Evolutionary conservation across 2,888 invertebrate species (phyloP), one percentile per base, ranked within the genome.

Genomic region (Pyrrhia umbra): DNA sequence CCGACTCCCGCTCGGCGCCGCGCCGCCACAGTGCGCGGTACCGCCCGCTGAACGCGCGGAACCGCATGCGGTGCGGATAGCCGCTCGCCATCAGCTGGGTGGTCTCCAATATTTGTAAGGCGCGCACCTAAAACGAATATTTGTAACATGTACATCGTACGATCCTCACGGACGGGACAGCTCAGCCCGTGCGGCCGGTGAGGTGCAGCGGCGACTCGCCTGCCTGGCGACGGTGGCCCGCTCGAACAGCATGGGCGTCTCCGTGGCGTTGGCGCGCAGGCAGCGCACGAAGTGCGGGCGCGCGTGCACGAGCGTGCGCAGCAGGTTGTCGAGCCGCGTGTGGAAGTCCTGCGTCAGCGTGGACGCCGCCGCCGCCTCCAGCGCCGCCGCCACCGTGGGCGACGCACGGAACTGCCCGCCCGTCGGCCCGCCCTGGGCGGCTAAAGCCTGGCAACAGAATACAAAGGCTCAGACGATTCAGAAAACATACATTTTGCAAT

Each of bases 291-390:
- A 99, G 93, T 99, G 99, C 13, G 99, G 98, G 55, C 98, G 96
- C 55, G 99, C 98, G 93, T 98, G 98, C 57, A 98, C 98, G 59
- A 99, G 94, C 54, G 98, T 98, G 81, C 98, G 96, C 84, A 99
- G 94, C 82, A 99, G 95, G 94, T 98, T 98, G 93, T 99, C 98
- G 73, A 99, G 96, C 40, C 98, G 96, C 68, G 98, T 98, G 93
- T 99, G 98, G 91, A 99, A 99, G 95, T 99, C 99, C 95, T 98
- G 98, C 59, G 98, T 98, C 66, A 99, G 95, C 30, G 98, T 98
- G 46, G 98, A 97, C 61, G 98, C 97, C 6, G 98, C 97, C 87
- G 97, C 98, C 89, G 97, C 98, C 89, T 97, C 97, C 73, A 79
- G 73, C 46, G 81, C 79, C 96, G 97, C 97, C 82, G 98, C 97